Conservation (phyloP, 2,888 invertebrate species). For the Cephus runcator region DNA sequence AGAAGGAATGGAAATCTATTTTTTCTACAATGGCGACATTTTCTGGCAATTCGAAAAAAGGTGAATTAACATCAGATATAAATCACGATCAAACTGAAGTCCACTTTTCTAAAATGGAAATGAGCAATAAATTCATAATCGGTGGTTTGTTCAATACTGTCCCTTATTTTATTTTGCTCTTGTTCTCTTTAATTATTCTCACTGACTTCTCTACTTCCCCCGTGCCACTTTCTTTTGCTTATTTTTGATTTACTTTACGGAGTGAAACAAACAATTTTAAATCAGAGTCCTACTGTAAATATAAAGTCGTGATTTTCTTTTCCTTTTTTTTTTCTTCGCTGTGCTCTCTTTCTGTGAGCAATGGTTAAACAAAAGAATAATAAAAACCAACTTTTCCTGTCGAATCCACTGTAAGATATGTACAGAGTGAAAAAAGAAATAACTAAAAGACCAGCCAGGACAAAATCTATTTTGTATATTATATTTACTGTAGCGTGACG, state of each 20-base stretch:
- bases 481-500: not conserved
- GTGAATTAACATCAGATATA: too few species aligned
- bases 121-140: not conserved
- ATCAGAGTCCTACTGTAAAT: not conserved
- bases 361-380: not conserved
- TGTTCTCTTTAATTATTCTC: not conserved
- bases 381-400: not conserved
- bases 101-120: not conserved
- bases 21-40: not conserved
- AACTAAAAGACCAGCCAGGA: not conserved
- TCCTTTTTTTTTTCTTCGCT: not conserved
- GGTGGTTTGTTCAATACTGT: not conserved
- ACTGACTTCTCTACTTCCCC: not conserved
- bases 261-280: not conserved
- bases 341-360: not conserved
- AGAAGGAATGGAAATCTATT: not conserved
- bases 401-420: not conserved
- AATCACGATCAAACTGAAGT: not conserved
- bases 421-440: not conserved
- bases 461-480: not conserved
- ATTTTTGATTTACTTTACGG: not conserved
- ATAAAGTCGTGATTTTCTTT: not conserved
- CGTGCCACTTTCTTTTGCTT: not conserved
- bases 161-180: not conserved
- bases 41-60: not conserved